phyloP scores from a whole-genome alignment of 2,113 vertebrate genomes.

The Chaetodon auriga region DNA sequence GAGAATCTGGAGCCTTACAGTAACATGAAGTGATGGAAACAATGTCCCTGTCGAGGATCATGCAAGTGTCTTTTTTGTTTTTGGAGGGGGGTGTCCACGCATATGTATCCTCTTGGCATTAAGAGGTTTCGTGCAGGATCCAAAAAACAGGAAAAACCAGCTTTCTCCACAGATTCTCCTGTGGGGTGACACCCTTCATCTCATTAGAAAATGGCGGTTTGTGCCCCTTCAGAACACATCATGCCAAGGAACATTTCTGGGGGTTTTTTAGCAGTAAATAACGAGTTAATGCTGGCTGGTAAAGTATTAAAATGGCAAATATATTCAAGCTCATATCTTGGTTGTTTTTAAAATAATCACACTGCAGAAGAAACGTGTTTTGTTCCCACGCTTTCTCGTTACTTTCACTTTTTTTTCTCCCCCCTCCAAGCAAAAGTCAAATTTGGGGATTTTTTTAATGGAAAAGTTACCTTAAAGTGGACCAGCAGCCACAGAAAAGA shows the following conservation, averaged over 20 bases:
- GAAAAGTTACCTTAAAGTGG: neutral
- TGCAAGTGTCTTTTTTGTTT: neutral
- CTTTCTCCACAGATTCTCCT: constrained; percentile 42
- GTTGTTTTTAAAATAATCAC: neutral
- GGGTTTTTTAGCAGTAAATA: constrained; percentile 11
- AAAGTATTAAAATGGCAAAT: neutral
- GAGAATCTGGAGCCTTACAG: constrained; percentile 48
- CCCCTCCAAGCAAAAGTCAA: constrained; percentile 4
- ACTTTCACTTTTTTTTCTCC: neutral
- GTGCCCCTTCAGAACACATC: constrained; percentile 50
- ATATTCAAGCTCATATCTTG: neutral
- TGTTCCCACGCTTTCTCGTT: constrained; percentile 14
- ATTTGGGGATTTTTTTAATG: neutral
- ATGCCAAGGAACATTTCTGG: constrained; percentile 24
- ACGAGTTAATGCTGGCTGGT: neutral
- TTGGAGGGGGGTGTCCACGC: neutral
- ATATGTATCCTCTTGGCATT: constrained; percentile 3
- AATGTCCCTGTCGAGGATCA: neutral
- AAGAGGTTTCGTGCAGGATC: neutral
- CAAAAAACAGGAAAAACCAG: neutral
- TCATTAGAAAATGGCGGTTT: constrained; percentile 83
- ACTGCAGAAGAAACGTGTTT: neutral
- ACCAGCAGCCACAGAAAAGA: neutral
- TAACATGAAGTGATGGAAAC: constrained; percentile 32
- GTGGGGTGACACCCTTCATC: constrained; percentile 65